These are phyloP conservation scores for Romanogobio albipinnatus DNA, from an alignment of 2,113 vertebrate species.

Conservation along the genomic window DNA sequence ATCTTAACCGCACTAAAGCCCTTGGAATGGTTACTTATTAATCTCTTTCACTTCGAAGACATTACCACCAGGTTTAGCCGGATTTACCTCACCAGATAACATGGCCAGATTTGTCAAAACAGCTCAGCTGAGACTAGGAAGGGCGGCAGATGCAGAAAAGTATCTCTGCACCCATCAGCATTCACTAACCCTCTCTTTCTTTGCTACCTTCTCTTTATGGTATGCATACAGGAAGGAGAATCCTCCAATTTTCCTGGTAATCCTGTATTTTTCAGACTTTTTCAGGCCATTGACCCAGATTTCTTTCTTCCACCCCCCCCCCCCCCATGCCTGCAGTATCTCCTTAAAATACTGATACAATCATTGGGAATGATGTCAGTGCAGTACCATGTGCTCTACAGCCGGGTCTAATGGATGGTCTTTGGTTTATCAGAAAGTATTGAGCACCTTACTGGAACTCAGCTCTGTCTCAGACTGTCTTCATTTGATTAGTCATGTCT, in stretches of 20 bases:
- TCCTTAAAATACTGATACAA: conserved; percentile 30
- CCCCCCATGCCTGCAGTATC: conserved; percentile 11
- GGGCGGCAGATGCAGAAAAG: conserved; percentile 29
- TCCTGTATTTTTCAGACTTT: conserved; percentile 31
- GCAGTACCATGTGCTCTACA: conserved; percentile 31
- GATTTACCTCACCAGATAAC: conserved; percentile 86
- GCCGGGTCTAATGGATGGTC: conserved; percentile 38
- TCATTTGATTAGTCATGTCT: conserved; percentile 21
- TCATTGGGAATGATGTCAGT: conserved; percentile 22
- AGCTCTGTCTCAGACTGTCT: neutral
- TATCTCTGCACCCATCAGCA: neutral
- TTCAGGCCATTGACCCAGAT: conserved; percentile 43
- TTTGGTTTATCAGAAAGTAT: conserved; percentile 45
- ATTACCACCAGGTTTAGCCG: conserved; percentile 89
- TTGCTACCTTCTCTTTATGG: conserved; percentile 19
- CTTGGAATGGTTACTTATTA: conserved; percentile 89
- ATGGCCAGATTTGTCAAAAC: conserved; percentile 73
- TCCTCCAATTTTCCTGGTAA: conserved; percentile 40
- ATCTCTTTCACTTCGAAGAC: conserved; percentile 90
- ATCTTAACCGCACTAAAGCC: conserved; percentile 90
- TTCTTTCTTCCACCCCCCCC: conserved; percentile 28
- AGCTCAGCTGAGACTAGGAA: conserved; percentile 60
- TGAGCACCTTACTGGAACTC: conserved; percentile 44
- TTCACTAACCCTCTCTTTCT: neutral
- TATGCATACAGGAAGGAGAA: conserved; percentile 21